Evolutionary conservation across 2,888 invertebrate genomes (phyloP), one percentile per base, ranked within the genome.

Genomic region (Sipha maydis): DNA sequence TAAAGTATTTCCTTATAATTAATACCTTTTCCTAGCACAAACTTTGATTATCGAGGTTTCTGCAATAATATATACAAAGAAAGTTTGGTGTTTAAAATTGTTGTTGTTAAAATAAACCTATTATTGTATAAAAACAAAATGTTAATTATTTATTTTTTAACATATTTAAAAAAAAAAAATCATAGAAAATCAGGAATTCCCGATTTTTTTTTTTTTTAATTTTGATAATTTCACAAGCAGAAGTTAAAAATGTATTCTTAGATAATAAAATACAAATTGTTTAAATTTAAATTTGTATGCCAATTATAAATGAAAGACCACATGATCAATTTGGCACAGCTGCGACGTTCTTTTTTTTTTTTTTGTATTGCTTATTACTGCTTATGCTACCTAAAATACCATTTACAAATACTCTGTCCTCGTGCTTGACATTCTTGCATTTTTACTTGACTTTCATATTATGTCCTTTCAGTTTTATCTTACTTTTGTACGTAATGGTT

Each of bases 401-500:
- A 31, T 34, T 78, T 67, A 67, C 48, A 69, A 77, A 77, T n/a
- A 77, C 78, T 54, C 34, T 69, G 77, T 31, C 31, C 54, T 80
- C 79, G 28, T 56, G 75, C 67, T 88, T 82, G 48, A 75, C 38
- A 61, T 67, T 61, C 76, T 19, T 76, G 4, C 67, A 88, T 67
- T 79, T 76, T 56, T 17, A 79, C 34, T 86, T 82, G 61, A 61
- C 38, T 88, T 38, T 88, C 82, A 21, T 88, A 75, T 19, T 25
- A 82, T 88, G 88, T 71, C 75, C 31, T 38, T 80, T 88, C 25
- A 31, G 73, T 71, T 79, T 56, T 79, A 56, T 86, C 3, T 21
- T 56, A 75, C 67, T 88, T 9, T 82, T 76, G 11, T 61, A 34
- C 61, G 14, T 75, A 28, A 67, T 48, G n/a, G 41, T 82, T 17